Conservation (phyloP, 2,888 invertebrate genomes). For the Ormia ochracea region DNA sequence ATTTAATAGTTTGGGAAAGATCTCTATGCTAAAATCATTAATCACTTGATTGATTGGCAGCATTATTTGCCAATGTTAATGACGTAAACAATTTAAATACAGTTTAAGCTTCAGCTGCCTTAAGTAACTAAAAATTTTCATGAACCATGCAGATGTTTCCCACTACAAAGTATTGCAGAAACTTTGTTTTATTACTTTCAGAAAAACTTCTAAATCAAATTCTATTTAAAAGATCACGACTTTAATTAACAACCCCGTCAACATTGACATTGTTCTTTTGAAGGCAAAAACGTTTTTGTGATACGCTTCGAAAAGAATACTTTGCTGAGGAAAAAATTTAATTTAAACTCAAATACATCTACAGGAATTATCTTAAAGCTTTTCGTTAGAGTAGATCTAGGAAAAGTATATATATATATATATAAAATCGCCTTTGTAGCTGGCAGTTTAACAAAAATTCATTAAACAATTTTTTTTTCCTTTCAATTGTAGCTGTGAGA, state of each 20-base stretch:
- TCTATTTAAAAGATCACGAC: conserved; percentile 58
- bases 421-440: background rate
- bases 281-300: conserved; percentile 39
- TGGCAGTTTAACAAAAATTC: conserved; percentile 4
- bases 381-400: background rate
- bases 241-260: conserved; percentile 62
- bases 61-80: background rate
- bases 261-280: conserved; percentile 61
- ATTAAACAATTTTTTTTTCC: background rate
- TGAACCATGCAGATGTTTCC: background rate
- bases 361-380: background rate
- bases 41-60: background rate
- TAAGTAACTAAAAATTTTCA: background rate
- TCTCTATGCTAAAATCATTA: too few species aligned
- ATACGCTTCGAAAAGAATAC: conserved; percentile 14
- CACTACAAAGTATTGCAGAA: conserved; percentile 19
- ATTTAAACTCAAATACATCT: conserved; percentile 8
- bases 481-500: conserved; percentile 52
- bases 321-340: background rate
- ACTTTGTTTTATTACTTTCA: too few species aligned
- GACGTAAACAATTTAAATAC: background rate
- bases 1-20: too few species aligned
- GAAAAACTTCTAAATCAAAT: conserved; percentile 55
- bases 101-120: background rate
- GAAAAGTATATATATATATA: background rate